These are phyloP conservation scores for Poecilia picta DNA, from an alignment of 2,797 vertebrate species.

Conservation along the genomic window DNA sequence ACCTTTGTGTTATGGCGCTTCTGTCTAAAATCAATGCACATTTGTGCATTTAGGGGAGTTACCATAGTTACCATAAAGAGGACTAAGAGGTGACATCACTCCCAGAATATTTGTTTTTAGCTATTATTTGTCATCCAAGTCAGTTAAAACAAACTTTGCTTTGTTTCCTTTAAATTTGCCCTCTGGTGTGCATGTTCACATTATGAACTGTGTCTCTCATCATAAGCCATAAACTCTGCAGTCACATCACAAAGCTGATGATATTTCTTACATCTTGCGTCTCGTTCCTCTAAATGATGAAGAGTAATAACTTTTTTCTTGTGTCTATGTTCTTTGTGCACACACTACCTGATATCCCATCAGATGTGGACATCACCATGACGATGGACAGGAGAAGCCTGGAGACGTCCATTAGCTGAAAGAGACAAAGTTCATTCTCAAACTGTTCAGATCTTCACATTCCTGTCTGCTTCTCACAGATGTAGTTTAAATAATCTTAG, in stretches of 20 bases:
- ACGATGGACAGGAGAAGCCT: slow-evolving; percentile 18
- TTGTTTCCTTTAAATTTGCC: background rate
- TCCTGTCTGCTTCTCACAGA: background rate
- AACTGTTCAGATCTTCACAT: background rate
- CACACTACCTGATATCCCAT: slow-evolving; percentile 40
- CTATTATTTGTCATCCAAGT: background rate
- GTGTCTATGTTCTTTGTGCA: background rate
- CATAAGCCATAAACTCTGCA: background rate
- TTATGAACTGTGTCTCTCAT: background rate
- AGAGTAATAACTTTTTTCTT: background rate
- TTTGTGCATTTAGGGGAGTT: background rate
- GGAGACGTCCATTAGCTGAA: slow-evolving; percentile 43
- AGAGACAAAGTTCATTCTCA: slow-evolving; percentile 7
- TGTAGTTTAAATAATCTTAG: background rate
- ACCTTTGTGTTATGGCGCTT: too few species aligned
- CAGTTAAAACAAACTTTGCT: background rate
- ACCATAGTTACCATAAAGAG: background rate
- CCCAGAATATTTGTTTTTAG: background rate
- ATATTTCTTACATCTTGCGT: background rate
- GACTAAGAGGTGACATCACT: background rate
- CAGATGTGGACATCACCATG: background rate
- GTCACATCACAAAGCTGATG: background rate
- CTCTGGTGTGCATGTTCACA: background rate
- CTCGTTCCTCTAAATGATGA: background rate
- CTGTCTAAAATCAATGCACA: too few species aligned